A percentile compares a stretch with the other conserved stretches of the same genome.
These are phyloP conservation scores for Muricea muricata DNA, from an alignment of 92 coral and sea anemone genomes.

Conservation along the genomic window DNA sequence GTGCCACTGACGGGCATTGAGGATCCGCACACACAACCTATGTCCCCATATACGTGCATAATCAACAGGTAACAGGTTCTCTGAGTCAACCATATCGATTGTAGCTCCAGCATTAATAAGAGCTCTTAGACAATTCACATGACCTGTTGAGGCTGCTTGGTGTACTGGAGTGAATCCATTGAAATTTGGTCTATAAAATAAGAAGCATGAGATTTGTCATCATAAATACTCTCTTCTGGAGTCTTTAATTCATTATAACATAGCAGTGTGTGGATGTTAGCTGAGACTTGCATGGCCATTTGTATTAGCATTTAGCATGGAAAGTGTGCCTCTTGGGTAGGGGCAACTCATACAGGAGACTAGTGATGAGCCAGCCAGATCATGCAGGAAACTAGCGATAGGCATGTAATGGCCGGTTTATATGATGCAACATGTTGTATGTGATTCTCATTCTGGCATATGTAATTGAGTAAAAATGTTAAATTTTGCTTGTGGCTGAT, in stretches of 20 bases:
- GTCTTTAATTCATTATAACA: neutral
- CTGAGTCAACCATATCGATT: constrained; percentile 74
- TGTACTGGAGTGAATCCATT: constrained; percentile 88
- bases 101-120: constrained; percentile 77
- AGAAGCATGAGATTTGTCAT: neutral
- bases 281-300: too few relatives aligned
- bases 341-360: too few relatives aligned
- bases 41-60: constrained; percentile 96
- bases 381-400: too few relatives aligned
- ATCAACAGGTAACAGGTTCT: constrained; percentile 86
- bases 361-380: neutral
- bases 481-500: neutral
- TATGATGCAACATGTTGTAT: too few relatives aligned
- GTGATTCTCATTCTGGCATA: too few relatives aligned
- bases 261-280: neutral
- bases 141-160: constrained; percentile 93
- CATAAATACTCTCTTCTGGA: neutral
- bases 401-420: too few relatives aligned
- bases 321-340: neutral
- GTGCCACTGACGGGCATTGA: constrained; percentile 91
- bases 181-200: constrained; percentile 68
- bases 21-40: constrained; percentile 85
- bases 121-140: constrained; percentile 80
- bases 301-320: neutral
- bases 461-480: neutral